phyloP scores from a whole-genome alignment of 2,888 invertebrate genomes.

The Ochlodes sylvanus region DNA sequence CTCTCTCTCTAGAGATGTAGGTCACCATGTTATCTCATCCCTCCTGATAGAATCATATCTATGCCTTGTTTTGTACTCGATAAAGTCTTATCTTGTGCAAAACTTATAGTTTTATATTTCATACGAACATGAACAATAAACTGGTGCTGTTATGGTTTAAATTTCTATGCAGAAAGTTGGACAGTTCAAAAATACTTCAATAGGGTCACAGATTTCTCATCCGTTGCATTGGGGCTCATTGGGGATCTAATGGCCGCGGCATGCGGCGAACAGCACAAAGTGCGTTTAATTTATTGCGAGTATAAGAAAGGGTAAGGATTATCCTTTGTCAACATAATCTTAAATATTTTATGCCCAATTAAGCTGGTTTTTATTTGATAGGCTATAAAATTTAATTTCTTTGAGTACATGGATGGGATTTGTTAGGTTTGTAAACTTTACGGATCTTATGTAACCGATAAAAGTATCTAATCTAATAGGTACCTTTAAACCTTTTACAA shows the following conservation, averaged over 20 bases:
- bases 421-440: too few species aligned
- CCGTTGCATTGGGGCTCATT: constrained; percentile 69
- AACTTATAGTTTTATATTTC: constrained; percentile 1
- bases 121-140: constrained; percentile 44
- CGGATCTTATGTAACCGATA: too few species aligned
- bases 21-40: constrained; percentile 72
- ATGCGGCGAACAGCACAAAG: constrained; percentile 66
- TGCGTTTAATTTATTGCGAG: constrained; percentile 72
- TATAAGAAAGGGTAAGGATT: constrained; percentile 73
- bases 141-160: background rate
- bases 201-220: constrained; percentile 65
- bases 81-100: constrained; percentile 50
- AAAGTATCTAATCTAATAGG: too few species aligned
- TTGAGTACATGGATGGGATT: constrained; percentile 6
- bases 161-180: constrained; percentile 38
- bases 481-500: too few species aligned
- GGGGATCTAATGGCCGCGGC: constrained; percentile 74
- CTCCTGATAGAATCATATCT: constrained; percentile 50
- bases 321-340: constrained; percentile 78
- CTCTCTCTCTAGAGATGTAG: constrained; percentile 81
- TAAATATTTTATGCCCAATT: constrained; percentile 76
- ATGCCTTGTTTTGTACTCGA: constrained; percentile 49
- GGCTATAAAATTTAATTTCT: constrained; percentile 64
- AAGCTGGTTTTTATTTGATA: constrained; percentile 62
- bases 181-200: constrained; percentile 46